Conservation (phyloP, 2,888 invertebrate genomes). For the Choristoneura rosaceana region DNA sequence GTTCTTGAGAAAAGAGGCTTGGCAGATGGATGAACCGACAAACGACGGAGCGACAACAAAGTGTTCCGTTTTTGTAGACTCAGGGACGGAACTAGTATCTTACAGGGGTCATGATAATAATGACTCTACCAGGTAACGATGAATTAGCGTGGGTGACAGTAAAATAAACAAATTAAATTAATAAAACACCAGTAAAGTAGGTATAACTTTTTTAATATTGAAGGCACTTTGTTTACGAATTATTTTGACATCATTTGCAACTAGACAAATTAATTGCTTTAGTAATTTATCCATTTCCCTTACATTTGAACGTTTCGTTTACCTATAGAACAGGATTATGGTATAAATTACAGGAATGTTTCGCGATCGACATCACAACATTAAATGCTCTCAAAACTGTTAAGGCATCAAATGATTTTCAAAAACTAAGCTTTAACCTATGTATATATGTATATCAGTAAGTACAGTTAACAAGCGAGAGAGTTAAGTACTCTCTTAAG, state of each 20-base stretch:
- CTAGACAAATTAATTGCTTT: not conserved
- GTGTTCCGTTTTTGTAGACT: too few relatives aligned
- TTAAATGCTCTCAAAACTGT: conserved; percentile 7
- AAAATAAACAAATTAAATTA: not conserved
- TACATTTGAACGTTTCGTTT: not conserved
- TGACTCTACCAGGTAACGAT: not conserved
- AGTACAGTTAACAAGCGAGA: not conserved
- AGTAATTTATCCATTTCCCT: not conserved
- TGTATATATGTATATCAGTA: not conserved
- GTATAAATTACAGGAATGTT: conserved; percentile 12
- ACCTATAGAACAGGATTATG: not conserved
- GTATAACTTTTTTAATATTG: not conserved
- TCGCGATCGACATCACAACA: conserved; percentile 3
- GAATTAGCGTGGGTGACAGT: not conserved
- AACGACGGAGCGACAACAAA: too few relatives aligned
- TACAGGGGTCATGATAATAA: too few relatives aligned
- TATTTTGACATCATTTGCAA: not conserved
- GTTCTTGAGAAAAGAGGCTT: too few relatives aligned
- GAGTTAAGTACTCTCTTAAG: too few relatives aligned
- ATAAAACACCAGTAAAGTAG: not conserved
- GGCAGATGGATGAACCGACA: too few relatives aligned
- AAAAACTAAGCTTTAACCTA: not conserved
- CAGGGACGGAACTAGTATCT: too few relatives aligned
- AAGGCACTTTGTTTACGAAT: conserved; percentile 8
- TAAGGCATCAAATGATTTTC: not conserved